These are phyloP conservation scores for Propithecus perrieri DNA, from an alignment of 2,797 vertebrate species.

Conservation along the genomic window DNA sequence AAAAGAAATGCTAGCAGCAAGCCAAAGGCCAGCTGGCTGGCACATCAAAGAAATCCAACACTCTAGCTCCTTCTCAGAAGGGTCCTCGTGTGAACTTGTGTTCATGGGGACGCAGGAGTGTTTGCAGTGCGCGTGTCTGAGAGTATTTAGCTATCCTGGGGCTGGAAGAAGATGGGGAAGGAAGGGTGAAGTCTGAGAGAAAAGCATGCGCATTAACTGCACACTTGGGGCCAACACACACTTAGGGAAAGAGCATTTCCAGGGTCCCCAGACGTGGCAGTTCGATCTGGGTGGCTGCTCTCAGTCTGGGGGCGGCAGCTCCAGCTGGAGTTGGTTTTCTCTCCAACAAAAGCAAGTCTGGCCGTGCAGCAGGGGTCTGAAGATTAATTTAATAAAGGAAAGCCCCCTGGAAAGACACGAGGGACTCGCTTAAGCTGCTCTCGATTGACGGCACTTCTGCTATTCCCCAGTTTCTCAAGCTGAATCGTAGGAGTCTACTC, in stretches of 20 bases:
- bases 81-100: not conserved
- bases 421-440: not conserved
- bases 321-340: constrained; percentile 7
- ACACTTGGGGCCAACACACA: not conserved
- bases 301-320: not conserved
- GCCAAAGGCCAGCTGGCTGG: not conserved
- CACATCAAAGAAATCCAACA: not conserved
- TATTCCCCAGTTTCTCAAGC: not conserved
- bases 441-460: not conserved
- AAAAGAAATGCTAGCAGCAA: not conserved
- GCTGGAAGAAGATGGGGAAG: not conserved
- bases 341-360: constrained; percentile 36
- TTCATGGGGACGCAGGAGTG: not conserved
- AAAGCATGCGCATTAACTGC: not conserved
- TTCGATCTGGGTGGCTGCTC: not conserved
- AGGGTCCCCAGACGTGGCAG: not conserved
- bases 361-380: not conserved
- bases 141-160: not conserved
- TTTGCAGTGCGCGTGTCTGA: not conserved
- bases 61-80: not conserved
- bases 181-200: not conserved
- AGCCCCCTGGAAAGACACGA: not conserved
- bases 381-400: constrained; percentile 51
- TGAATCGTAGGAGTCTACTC: not conserved
- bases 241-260: not conserved